phyloP scores from a whole-genome alignment of 2,113 vertebrate species.

The Syrmaticus mikado region DNA sequence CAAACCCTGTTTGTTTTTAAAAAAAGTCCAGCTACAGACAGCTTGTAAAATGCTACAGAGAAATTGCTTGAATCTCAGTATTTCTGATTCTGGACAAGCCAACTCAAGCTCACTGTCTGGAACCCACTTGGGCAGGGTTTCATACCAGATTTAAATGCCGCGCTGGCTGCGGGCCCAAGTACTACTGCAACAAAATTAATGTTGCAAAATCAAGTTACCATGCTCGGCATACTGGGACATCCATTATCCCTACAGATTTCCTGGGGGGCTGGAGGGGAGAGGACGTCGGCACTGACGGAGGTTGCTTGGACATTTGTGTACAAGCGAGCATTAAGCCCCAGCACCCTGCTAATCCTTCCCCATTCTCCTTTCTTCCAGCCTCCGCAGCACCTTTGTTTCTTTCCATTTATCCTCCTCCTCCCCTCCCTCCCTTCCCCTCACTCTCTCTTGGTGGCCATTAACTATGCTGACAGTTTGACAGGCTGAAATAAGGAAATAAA shows the following conservation, averaged over 20 bases:
- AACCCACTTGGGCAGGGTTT: neutral
- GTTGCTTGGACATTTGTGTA: neutral
- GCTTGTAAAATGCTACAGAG: neutral
- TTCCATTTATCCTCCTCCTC: slow-evolving; percentile 55
- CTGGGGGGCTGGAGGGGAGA: neutral
- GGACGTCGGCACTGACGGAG: rapidly evolving
- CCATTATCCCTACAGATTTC: neutral
- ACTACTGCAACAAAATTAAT: neutral
- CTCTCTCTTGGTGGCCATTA: slow-evolving; percentile 83
- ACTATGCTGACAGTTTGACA: slow-evolving; percentile 85
- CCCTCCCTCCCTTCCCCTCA: slow-evolving; percentile 38
- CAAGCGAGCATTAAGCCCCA: slow-evolving; percentile 19
- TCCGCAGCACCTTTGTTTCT: slow-evolving; percentile 74
- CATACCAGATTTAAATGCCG: neutral
- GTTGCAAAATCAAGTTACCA: neutral
- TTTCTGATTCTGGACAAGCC: neutral
- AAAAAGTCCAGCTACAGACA: neutral
- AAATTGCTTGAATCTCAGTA: neutral
- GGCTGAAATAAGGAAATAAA: slow-evolving; percentile 86
- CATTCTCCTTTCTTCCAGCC: slow-evolving; percentile 57
- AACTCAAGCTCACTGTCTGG: neutral
- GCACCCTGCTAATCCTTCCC: slow-evolving; percentile 35
- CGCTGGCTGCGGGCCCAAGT: neutral
- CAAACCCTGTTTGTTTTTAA: neutral
- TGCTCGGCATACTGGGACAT: rapidly evolving